phyloP scores from a whole-genome alignment of 2,113 vertebrate genomes.

The Eudorcas thomsonii region DNA sequence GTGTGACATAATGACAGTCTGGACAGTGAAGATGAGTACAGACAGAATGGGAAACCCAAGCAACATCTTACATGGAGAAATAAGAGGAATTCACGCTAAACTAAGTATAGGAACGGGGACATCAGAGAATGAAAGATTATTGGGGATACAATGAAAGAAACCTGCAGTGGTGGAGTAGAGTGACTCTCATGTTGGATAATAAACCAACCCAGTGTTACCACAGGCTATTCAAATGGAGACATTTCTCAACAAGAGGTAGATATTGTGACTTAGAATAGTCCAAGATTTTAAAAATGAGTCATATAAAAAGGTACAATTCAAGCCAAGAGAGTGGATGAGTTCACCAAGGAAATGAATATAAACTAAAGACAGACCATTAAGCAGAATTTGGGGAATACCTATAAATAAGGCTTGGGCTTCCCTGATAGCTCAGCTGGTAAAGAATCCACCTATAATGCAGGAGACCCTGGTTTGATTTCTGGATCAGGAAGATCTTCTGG shows the following conservation, averaged over 20 bases:
- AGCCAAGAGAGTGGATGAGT: background rate
- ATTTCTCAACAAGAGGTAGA: background rate
- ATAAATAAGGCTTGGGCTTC: background rate
- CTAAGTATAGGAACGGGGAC: background rate
- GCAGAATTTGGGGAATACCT: background rate
- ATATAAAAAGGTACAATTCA: background rate
- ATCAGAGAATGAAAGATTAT: background rate
- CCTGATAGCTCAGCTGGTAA: background rate
- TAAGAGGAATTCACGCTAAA: background rate
- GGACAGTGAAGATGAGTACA: background rate
- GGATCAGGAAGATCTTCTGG: background rate
- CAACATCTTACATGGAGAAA: background rate
- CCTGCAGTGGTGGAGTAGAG: background rate
- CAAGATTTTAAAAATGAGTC: background rate
- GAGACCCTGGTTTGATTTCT: background rate
- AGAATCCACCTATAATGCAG: background rate
- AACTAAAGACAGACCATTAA: background rate
- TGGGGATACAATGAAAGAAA: background rate
- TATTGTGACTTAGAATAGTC: background rate
- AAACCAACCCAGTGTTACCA: background rate
- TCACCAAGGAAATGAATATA: background rate
- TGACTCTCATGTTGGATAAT: background rate
- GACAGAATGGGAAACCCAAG: background rate
- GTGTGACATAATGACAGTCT: background rate
- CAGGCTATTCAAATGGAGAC: background rate